Percentiles rank a stretch among this genome's conserved stretches.
Evolutionary conservation across 2,888 invertebrate species (phyloP).

Genomic region (Leptopterna dolabrata): DNA sequence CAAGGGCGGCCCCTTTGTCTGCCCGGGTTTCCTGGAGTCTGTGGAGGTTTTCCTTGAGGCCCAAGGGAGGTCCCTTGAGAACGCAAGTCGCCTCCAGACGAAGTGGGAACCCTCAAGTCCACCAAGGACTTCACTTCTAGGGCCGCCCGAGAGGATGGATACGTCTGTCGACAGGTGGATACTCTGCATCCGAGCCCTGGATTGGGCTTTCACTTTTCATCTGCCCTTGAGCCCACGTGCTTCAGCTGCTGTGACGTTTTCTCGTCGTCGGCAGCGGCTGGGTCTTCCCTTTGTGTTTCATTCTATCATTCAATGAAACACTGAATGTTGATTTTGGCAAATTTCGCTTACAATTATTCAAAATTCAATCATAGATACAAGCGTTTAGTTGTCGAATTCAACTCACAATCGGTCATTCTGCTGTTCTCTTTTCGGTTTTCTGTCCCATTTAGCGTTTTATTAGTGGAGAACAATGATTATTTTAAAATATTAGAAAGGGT

Average conservation of each 20-base stretch:
- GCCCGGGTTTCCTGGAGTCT: background rate
- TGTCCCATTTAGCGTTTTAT: too few species aligned
- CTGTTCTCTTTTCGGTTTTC: too few species aligned
- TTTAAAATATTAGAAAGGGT: too few species aligned
- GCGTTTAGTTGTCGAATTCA: too few species aligned
- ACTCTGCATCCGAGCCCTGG: background rate
- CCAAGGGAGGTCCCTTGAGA: background rate
- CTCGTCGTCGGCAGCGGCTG: background rate
- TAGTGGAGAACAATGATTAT: too few species aligned
- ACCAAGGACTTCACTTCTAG: too few species aligned
- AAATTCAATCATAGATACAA: too few species aligned
- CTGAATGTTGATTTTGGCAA: too few species aligned
- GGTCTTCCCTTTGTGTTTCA: too few species aligned
- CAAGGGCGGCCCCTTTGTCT: background rate
- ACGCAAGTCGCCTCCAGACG: background rate
- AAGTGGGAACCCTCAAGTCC: background rate
- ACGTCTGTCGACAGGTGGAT: background rate
- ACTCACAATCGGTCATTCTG: too few species aligned
- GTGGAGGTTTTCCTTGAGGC: background rate
- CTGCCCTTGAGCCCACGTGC: conserved; percentile 39
- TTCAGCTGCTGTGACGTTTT: background rate
- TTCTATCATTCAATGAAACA: too few species aligned
- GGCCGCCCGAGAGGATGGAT: background rate
- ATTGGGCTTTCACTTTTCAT: conserved; percentile 28
- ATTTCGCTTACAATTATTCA: too few species aligned